Percentiles rank a stretch among this genome's conserved stretches.
Conservation (phyloP, 2,113 vertebrate species). For the Myiozetetes cayanensis region DNA sequence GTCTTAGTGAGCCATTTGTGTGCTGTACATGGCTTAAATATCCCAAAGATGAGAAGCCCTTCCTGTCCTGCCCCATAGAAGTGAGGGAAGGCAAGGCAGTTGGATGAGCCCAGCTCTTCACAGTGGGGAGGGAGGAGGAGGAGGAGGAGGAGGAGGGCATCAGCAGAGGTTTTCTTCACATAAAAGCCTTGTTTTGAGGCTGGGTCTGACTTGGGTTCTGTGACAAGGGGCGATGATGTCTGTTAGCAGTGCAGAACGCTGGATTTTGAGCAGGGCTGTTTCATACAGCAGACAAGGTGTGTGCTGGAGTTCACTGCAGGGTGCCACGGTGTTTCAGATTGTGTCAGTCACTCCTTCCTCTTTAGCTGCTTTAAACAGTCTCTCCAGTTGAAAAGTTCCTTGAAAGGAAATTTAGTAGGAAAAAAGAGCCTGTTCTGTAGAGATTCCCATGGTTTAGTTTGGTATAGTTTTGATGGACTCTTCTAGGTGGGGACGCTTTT, state of each 20-base stretch:
- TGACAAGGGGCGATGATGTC: background rate
- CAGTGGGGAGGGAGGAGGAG: background rate
- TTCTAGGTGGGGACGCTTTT: background rate
- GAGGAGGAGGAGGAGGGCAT: background rate
- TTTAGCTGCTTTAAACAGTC: background rate
- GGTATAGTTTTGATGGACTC: background rate
- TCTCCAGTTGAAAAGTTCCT: background rate
- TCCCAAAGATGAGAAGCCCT: background rate
- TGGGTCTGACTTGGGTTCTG: background rate
- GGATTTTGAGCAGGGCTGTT: background rate
- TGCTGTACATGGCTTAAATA: background rate
- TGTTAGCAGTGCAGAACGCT: background rate
- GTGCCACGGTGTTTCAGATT: rapidly evolving
- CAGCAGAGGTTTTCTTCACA: rapidly evolving
- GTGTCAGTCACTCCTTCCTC: background rate
- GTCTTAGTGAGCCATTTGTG: background rate
- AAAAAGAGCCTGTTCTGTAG: background rate
- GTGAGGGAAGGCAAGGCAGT: background rate
- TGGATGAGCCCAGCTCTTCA: background rate
- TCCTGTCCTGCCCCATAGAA: rapidly evolving
- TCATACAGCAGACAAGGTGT: rapidly evolving
- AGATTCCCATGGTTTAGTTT: background rate
- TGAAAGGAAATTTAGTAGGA: background rate
- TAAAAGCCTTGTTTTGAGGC: background rate
- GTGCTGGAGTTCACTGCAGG: background rate